Conservation (phyloP, 2,888 invertebrate species). For the Euzophera pinguis region DNA sequence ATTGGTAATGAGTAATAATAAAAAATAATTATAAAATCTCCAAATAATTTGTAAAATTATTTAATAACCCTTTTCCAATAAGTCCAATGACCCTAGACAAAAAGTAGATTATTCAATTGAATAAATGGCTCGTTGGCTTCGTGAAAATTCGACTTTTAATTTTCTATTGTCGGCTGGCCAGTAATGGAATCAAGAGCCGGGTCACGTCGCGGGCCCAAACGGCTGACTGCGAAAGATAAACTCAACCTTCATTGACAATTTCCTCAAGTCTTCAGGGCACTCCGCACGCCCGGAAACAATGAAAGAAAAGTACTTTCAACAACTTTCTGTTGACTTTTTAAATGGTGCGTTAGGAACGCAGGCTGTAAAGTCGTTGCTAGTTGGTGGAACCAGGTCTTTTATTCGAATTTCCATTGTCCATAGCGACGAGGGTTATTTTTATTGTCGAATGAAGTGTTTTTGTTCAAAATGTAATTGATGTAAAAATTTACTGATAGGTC, state of each 20-base stretch:
- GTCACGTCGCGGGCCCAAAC: slow-evolving; percentile 69
- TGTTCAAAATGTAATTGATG: not conserved
- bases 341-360: slow-evolving; percentile 53
- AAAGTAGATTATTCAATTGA: slow-evolving; percentile 59
- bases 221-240: slow-evolving; percentile 73
- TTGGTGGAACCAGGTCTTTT: slow-evolving; percentile 15
- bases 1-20: too few relatives aligned
- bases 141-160: slow-evolving; percentile 66
- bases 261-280: slow-evolving; percentile 65
- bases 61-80: too few relatives aligned
- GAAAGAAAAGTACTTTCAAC: slow-evolving; percentile 67
- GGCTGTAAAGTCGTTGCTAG: slow-evolving; percentile 32
- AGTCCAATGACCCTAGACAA: slow-evolving; percentile 25
- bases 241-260: slow-evolving; percentile 77
- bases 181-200: slow-evolving; percentile 67
- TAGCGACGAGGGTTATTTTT: not conserved
- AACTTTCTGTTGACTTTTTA: slow-evolving; percentile 65
- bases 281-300: slow-evolving; percentile 63
- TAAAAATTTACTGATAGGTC: too few relatives aligned
- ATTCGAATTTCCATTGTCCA: not conserved
- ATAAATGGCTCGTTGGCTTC: slow-evolving; percentile 55
- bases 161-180: slow-evolving; percentile 53
- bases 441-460: not conserved
- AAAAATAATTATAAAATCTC: too few relatives aligned
- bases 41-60: too few relatives aligned